Conservation (phyloP, 2,888 invertebrate genomes). For the Acrobasis suavella region DNA sequence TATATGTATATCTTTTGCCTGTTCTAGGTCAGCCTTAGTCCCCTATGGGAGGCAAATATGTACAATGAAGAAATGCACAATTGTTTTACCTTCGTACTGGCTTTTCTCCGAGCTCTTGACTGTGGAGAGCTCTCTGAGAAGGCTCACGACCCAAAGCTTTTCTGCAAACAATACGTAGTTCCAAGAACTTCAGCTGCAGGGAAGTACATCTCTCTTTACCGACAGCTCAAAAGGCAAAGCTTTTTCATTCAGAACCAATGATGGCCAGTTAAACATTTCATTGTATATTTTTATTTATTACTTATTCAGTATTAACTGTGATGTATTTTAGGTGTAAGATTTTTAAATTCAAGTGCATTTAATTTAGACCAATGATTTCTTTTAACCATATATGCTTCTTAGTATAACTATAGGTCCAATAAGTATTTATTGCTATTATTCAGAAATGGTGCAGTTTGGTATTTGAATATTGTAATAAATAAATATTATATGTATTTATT, state of each 20-base stretch:
- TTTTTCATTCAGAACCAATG: conserved; percentile 76
- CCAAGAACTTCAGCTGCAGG: conserved; percentile 91
- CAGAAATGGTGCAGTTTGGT: neutral
- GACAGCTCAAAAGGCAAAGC: conserved; percentile 84
- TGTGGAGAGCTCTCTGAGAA: conserved; percentile 87
- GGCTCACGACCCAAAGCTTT: conserved; percentile 85
- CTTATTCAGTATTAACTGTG: conserved; percentile 79
- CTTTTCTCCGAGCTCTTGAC: conserved; percentile 88
- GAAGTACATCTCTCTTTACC: conserved; percentile 91
- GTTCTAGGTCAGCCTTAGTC: conserved; percentile 76
- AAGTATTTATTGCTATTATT: conserved; percentile 25
- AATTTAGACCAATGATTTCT: conserved; percentile 70
- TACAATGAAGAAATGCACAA: conserved; percentile 91
- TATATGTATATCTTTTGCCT: conserved; percentile 28
- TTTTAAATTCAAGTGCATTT: conserved; percentile 74
- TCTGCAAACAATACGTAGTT: conserved; percentile 91
- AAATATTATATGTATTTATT: neutral
- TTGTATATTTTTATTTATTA: conserved; percentile 60
- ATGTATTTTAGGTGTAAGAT: conserved; percentile 70
- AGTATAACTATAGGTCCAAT: conserved; percentile 30
- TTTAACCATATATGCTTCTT: conserved; percentile 38
- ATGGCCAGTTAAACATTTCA: conserved; percentile 48
- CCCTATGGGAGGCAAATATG: conserved; percentile 85
- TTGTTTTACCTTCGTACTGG: conserved; percentile 93
- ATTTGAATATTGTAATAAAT: neutral